phyloP scores from a whole-genome alignment of 2,113 vertebrate genomes.

The Boleophthalmus pectinirostris region DNA sequence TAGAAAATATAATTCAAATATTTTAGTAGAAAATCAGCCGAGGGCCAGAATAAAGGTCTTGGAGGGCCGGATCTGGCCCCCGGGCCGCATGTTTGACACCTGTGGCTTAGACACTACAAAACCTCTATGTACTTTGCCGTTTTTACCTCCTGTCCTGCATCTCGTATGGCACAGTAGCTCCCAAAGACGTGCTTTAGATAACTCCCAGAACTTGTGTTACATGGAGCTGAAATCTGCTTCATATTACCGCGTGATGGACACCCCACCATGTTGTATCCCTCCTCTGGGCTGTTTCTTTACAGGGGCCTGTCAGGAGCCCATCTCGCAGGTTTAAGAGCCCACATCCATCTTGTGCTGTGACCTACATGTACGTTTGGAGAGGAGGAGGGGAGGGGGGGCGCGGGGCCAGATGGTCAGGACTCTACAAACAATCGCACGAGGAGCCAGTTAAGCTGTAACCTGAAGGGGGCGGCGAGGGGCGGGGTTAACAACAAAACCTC shows the following conservation, averaged over 20 bases:
- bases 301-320: constrained; percentile 32
- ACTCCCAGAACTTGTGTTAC: constrained; percentile 38
- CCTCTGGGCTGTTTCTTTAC: constrained; percentile 42
- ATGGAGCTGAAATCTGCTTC: constrained; percentile 44
- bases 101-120: no score
- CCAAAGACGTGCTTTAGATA: constrained; percentile 57
- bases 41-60: no score
- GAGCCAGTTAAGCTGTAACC: constrained; percentile 59
- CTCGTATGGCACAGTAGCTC: constrained; percentile 51
- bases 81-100: no score
- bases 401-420: constrained; percentile 67
- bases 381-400: constrained; percentile 40
- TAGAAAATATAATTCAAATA: no score
- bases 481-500: constrained; percentile 6
- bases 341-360: constrained; percentile 65
- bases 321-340: constrained; percentile 48
- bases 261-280: constrained; percentile 27
- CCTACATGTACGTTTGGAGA: constrained; percentile 65
- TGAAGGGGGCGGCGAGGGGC: constrained; percentile 50
- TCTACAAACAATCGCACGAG: constrained; percentile 63
- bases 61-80: no score
- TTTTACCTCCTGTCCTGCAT: no score
- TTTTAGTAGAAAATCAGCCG: no score
- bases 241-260: constrained; percentile 49
- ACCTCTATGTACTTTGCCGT: no score